These are phyloP conservation scores for Parasteatoda lunata DNA, from an alignment of 2,888 invertebrate genomes.

Conservation along the genomic window DNA sequence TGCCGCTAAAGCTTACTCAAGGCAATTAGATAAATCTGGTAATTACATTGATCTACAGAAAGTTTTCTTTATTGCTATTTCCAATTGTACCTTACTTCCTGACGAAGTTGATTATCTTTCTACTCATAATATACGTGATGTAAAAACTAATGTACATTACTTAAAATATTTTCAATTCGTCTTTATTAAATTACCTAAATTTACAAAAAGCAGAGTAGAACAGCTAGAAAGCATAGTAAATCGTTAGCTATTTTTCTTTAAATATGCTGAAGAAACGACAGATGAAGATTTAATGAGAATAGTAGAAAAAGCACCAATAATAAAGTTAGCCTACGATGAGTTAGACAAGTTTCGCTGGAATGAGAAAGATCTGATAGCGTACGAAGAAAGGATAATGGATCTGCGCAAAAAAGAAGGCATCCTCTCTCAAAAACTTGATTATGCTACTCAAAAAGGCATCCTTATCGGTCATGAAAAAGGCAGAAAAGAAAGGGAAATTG, in stretches of 20 bases:
- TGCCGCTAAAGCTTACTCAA: slow-evolving; percentile 35
- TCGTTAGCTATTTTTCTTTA: slow-evolving; percentile 17
- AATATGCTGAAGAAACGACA: slow-evolving; percentile 17
- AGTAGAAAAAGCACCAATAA: slow-evolving; percentile 17
- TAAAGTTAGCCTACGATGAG: slow-evolving; percentile 31
- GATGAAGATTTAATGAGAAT: slow-evolving; percentile 32
- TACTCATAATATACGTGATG: slow-evolving; percentile 16
- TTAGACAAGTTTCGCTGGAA: slow-evolving; percentile 23
- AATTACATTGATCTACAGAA: slow-evolving; percentile 30
- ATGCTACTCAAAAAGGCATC: not conserved
- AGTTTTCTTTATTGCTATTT: slow-evolving; percentile 33
- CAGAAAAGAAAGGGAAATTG: not conserved
- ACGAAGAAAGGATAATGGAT: slow-evolving; percentile 28
- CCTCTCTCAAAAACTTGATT: not conserved
- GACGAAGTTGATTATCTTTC: slow-evolving; percentile 31
- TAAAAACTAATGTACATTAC: slow-evolving; percentile 27
- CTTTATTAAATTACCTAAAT: slow-evolving; percentile 44
- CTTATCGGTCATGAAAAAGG: not conserved
- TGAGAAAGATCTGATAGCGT: slow-evolving; percentile 18
- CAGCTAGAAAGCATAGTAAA: slow-evolving; percentile 38
- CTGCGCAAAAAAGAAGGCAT: too few species aligned
- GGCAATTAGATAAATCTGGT: slow-evolving; percentile 29
- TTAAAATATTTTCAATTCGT: slow-evolving; percentile 41
- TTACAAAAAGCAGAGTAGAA: slow-evolving; percentile 38
- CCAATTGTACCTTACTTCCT: slow-evolving; percentile 21